These are phyloP conservation scores for Cephus spinipes DNA, from an alignment of 2,888 invertebrate genomes.

Conservation along the genomic window DNA sequence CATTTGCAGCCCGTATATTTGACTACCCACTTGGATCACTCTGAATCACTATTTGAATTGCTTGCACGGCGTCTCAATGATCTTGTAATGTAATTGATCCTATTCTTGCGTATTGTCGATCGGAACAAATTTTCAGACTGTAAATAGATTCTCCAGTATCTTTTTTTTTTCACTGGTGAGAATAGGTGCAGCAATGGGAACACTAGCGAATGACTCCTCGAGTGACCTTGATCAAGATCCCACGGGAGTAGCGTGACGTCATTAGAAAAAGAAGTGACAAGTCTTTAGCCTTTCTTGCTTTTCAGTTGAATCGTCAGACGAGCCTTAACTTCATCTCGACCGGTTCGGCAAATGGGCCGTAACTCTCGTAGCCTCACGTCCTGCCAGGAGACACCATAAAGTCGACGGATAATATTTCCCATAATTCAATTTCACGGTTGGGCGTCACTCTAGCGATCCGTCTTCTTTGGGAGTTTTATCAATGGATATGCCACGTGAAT, in stretches of 20 bases:
- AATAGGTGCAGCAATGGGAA: background rate
- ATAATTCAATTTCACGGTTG: background rate
- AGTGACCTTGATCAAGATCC: background rate
- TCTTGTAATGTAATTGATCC: background rate
- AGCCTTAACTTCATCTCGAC: background rate
- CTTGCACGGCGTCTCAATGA: background rate
- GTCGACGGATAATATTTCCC: background rate
- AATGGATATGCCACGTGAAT: background rate
- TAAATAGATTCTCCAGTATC: background rate
- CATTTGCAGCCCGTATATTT: conserved; percentile 5
- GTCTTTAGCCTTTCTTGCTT: background rate
- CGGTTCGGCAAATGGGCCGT: background rate
- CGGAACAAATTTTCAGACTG: background rate
- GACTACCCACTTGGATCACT: background rate
- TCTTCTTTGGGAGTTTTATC: background rate
- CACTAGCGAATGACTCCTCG: background rate
- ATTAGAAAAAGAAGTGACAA: background rate
- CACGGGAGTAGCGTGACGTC: background rate
- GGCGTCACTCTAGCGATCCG: background rate
- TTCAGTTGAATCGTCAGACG: background rate
- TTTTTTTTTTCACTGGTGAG: background rate
- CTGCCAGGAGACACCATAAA: background rate
- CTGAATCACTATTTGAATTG: background rate
- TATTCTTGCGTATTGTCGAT: background rate
- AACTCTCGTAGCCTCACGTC: background rate